Conservation (phyloP, 2,888 invertebrate genomes). For the Andrena camellia region DNA sequence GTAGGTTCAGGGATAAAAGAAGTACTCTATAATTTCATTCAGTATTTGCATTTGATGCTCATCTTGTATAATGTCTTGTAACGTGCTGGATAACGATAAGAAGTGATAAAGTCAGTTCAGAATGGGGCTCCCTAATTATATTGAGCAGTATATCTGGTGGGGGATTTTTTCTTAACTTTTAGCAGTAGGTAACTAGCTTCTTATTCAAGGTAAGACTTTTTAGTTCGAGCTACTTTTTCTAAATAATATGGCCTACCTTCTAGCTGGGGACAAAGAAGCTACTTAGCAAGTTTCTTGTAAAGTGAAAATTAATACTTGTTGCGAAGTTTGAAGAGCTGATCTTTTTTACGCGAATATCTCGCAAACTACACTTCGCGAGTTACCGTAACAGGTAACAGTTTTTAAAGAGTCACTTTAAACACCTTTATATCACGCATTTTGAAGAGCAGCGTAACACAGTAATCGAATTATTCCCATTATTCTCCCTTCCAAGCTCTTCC, state of each 20-base stretch:
- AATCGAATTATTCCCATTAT: too few relatives aligned
- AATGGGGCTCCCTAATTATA: neutral
- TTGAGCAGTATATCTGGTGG: neutral
- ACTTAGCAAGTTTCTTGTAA: neutral
- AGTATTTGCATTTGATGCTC: too few relatives aligned
- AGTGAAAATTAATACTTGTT: constrained; percentile 10
- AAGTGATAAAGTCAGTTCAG: neutral
- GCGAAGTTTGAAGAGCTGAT: neutral
- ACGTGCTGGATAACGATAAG: neutral
- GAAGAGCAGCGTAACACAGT: neutral
- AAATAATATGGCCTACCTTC: neutral
- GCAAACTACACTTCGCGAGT: neutral
- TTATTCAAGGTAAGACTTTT: neutral
- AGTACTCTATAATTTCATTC: too few relatives aligned
- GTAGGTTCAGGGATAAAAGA: too few relatives aligned
- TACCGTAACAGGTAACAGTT: neutral
- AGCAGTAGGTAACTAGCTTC: neutral
- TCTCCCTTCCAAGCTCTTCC: too few relatives aligned
- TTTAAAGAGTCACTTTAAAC: neutral
- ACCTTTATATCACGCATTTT: neutral
- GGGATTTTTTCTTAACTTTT: neutral
- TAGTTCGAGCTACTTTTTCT: neutral
- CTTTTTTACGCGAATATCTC: constrained; percentile 1
- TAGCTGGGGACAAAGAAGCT: constrained; percentile 1
- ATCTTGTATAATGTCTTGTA: too few relatives aligned